Percentiles rank a stretch among this genome's conserved stretches.
phyloP scores from a whole-genome alignment of 2,797 vertebrate genomes.

The Aphelocoma californica region DNA sequence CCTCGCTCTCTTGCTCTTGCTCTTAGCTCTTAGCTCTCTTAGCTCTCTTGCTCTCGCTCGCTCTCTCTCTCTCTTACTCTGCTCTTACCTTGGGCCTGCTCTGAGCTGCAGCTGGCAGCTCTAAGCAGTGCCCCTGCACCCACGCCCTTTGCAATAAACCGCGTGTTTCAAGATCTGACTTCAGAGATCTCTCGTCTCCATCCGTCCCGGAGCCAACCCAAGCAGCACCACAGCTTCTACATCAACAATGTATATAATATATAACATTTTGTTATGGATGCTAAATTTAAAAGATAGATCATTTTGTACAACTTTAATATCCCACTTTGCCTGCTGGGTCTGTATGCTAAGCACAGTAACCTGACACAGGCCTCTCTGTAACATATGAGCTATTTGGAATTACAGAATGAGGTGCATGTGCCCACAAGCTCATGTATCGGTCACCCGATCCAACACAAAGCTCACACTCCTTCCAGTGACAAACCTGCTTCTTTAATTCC shows the following conservation, averaged over 20 bases:
- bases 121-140: too few relatives aligned
- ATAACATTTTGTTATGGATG: neutral
- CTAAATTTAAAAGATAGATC: neutral
- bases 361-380: neutral
- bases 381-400: neutral
- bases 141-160: too few relatives aligned
- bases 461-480: neutral
- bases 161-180: too few relatives aligned
- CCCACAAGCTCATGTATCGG: neutral
- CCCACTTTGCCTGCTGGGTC: neutral
- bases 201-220: too few relatives aligned
- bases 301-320: neutral
- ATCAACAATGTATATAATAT: neutral
- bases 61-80: too few relatives aligned
- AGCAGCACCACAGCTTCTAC: too few relatives aligned
- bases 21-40: too few relatives aligned
- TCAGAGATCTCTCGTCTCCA: too few relatives aligned
- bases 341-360: neutral
- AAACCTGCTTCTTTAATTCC: neutral
- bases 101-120: too few relatives aligned
- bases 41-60: too few relatives aligned
- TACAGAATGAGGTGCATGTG: neutral
- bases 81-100: too few relatives aligned
- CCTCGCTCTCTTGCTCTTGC: too few relatives aligned
- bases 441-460: neutral